Conservation (phyloP, 2,797 vertebrate species). For the Enteromius argenteus region DNA sequence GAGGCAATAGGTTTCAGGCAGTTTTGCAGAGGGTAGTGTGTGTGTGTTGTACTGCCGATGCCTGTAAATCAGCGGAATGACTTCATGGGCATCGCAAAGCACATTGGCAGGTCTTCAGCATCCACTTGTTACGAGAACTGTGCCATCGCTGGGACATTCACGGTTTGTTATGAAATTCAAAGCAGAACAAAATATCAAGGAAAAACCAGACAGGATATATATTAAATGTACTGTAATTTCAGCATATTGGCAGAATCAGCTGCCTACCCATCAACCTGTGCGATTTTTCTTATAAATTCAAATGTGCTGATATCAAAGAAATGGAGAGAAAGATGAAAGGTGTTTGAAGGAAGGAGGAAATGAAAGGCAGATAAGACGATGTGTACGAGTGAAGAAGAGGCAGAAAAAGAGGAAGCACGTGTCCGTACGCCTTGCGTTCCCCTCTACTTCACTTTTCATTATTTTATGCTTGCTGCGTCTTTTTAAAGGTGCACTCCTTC, state of each 20-base stretch:
- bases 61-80: conserved; percentile 34
- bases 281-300: neutral
- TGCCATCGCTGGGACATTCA: conserved; percentile 27
- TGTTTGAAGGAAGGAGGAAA: conserved; percentile 35
- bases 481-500: conserved; percentile 57
- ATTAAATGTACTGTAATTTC: conserved; percentile 21
- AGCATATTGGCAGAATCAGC: conserved; percentile 4
- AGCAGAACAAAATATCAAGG: neutral
- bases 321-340: conserved; percentile 31
- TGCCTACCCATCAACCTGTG: conserved; percentile 7
- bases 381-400: conserved; percentile 30
- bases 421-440: conserved; percentile 43
- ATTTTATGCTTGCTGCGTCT: conserved; percentile 61
- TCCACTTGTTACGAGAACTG: conserved; percentile 22
- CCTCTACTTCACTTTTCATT: conserved; percentile 55
- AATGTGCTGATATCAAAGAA: conserved; percentile 37
- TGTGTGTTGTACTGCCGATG: conserved; percentile 25
- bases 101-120: conserved; percentile 40
- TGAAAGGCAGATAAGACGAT: conserved; percentile 36
- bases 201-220: neutral
- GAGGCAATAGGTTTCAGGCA: conserved; percentile 21
- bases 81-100: conserved; percentile 43
- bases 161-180: conserved; percentile 15
- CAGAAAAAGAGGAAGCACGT: conserved; percentile 16
- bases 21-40: conserved; percentile 14